Evolutionary conservation across 2,797 vertebrate genomes (phyloP), one percentile per base, ranked within the genome.

Genomic region (Peromyscus nudipes): DNA sequence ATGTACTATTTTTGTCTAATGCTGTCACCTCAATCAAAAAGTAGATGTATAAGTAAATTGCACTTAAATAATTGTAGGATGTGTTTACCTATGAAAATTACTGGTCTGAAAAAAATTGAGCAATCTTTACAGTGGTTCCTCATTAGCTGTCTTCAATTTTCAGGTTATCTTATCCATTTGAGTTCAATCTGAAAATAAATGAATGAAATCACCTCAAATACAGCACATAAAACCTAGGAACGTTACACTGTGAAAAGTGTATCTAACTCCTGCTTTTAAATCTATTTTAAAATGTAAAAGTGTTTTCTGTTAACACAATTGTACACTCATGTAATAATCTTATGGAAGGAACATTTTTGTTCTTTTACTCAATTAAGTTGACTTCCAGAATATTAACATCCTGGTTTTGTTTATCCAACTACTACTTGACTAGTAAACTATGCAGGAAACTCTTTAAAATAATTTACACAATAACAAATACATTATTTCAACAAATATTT

Each of bases 141-240:
- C 73, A 43, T 96, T 94, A 93, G 57, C 8, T 97, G 60, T 23
- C 97, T 98, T 89, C 17, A 55, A 65, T 95, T 77, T 97, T 92
- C 79, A 97, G 37, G 0, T 92, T 85, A 75, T 73, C 86, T 23
- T 57, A 52, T 84, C 21, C 76, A 6, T 82, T 97, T 37, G 52
- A 75, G 62, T 96, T 64, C 12, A 46, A 25, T 69, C 57, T 95
- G 95, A 96, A 97, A 97, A 65, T 86, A 95, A 80, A 96, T 96
- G 88, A 93, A 87, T 84, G 27, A 83, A 92, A 96, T 37, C 14
- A 67, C 17, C 75, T 62, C 17, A 69, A 77, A 46, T 11, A 40
- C 14, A 83, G 55, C 25, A 83, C 11, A 46, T 89, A 87, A 88
- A 95, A 73, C 4, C 19, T n/a, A 84, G 40, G 52, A 96, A 69